These are phyloP conservation scores for Orthonevra nobilis DNA, from an alignment of 2,888 invertebrate species.

Conservation along the genomic window DNA sequence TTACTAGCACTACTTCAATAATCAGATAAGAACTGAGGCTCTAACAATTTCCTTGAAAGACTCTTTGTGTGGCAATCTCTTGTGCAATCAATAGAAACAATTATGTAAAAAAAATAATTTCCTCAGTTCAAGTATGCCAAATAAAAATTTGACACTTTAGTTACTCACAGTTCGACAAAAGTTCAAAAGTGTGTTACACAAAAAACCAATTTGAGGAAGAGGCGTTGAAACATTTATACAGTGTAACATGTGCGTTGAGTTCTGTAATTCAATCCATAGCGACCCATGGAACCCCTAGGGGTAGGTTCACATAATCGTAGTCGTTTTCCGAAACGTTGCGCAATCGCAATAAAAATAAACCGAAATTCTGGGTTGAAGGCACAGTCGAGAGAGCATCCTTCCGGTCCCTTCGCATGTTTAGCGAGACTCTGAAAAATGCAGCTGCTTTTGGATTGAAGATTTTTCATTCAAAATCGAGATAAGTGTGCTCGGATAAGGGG, in stretches of 20 bases:
- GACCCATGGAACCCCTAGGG: too few species aligned
- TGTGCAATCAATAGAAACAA: too few species aligned
- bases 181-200: too few species aligned
- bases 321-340: constrained; percentile 26
- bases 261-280: constrained; percentile 21
- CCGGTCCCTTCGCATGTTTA: constrained; percentile 37
- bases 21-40: too few species aligned
- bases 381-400: constrained; percentile 53
- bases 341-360: constrained; percentile 11
- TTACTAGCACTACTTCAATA: too few species aligned
- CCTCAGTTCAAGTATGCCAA: too few species aligned
- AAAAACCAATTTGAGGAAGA: constrained; percentile 5
- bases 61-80: too few species aligned
- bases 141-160: too few species aligned
- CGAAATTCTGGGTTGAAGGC: constrained; percentile 9
- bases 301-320: too few species aligned
- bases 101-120: too few species aligned
- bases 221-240: constrained; percentile 30
- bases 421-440: neutral
- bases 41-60: too few species aligned
- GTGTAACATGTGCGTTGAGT: constrained; percentile 13
- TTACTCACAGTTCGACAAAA: too few species aligned
- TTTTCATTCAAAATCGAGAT: constrained; percentile 6
- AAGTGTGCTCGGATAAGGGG: constrained; percentile 31
- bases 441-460: neutral